phyloP scores from a whole-genome alignment of 2,888 invertebrate genomes.

The Pachymerium ferrugineum region DNA sequence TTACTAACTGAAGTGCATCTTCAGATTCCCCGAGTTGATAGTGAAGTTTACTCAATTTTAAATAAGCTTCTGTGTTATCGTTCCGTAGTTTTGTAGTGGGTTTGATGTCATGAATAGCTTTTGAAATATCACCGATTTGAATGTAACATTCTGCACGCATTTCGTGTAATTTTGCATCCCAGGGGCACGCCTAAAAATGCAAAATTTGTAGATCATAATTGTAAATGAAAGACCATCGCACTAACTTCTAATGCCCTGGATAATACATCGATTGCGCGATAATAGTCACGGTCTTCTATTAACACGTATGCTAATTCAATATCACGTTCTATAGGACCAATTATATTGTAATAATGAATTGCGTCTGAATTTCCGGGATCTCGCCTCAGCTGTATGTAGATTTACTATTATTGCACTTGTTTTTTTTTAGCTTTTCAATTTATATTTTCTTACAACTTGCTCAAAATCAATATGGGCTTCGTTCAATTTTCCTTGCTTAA shows the following conservation, averaged over 20 bases:
- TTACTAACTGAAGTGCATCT: slow-evolving; percentile 70
- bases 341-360: slow-evolving; percentile 59
- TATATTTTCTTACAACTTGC: slow-evolving; percentile 66
- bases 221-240: not conserved
- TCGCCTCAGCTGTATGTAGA: slow-evolving; percentile 53
- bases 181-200: slow-evolving; percentile 64
- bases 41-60: slow-evolving; percentile 72
- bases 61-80: slow-evolving; percentile 84
- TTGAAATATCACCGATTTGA: slow-evolving; percentile 67
- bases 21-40: slow-evolving; percentile 88
- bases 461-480: slow-evolving; percentile 76
- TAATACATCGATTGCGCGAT: slow-evolving; percentile 61
- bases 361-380: slow-evolving; percentile 78
- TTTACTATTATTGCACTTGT: not conserved
- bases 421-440: not conserved
- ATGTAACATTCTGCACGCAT: slow-evolving; percentile 80
- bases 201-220: not conserved
- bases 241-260: slow-evolving; percentile 61
- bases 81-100: slow-evolving; percentile 82
- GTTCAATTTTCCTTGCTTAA: slow-evolving; percentile 81
- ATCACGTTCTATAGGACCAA: slow-evolving; percentile 60
- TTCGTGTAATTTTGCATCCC: slow-evolving; percentile 77
- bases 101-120: slow-evolving; percentile 85
- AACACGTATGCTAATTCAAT: slow-evolving; percentile 61
- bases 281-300: slow-evolving; percentile 56